Conservation (phyloP, 2,113 vertebrate genomes). For the Aleadryas rufinucha region DNA sequence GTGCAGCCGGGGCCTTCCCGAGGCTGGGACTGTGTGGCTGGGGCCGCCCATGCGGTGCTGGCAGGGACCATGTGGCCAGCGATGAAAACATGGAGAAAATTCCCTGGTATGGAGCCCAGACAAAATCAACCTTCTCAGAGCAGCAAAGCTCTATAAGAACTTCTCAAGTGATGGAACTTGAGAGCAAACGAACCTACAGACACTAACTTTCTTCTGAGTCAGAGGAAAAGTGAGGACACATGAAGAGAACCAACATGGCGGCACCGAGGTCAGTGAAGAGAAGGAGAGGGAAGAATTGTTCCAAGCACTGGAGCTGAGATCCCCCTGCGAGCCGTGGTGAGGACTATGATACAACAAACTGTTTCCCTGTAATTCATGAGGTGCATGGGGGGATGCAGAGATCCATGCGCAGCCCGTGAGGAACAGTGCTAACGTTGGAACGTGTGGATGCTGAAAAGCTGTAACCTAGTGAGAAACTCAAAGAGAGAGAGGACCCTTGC, state of each 20-base stretch:
- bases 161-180: not conserved
- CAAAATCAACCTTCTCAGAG: not conserved
- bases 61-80: not conserved
- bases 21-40: accelerated
- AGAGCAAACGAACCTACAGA: not conserved
- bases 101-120: not conserved
- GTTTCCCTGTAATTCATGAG: not conserved
- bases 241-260: not conserved
- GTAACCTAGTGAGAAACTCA: not conserved
- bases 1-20: too few relatives aligned
- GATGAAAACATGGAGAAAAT: not conserved
- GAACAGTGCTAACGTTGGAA: not conserved
- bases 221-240: not conserved
- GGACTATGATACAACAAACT: not conserved
- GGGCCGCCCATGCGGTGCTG: accelerated
- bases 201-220: not conserved
- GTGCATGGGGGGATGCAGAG: not conserved
- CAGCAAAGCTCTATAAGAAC: not conserved
- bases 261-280: not conserved
- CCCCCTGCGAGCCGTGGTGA: not conserved
- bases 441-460: not conserved
- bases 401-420: not conserved
- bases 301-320: too few relatives aligned
- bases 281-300: not conserved
- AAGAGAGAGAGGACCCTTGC: not conserved